Base-by-base conservation (phyloP, 2,797 vertebrate genomes). In the Coendou prehensilis region DNA sequence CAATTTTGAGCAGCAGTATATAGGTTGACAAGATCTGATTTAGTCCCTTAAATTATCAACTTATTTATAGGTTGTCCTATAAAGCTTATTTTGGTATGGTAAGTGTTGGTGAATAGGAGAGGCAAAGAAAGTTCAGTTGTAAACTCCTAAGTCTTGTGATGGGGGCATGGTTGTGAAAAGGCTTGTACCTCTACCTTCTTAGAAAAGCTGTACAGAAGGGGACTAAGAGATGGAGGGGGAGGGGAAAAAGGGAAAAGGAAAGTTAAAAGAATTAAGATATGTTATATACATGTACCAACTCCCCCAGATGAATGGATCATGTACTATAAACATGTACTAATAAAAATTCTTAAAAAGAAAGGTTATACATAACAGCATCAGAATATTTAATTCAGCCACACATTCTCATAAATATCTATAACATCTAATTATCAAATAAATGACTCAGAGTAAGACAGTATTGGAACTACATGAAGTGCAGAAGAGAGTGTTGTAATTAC, bases 371-470 rank as follows among this genome's bases (percentile, higher is more conserved):
- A 71, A 71, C 30, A 94, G 67, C 23, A 45, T n/a, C 73, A 95
- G 89, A 90, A 97, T 91, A 92, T 92, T 90, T 85, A 93, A 85
- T 95, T 97, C 50, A 92, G 37, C 28, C 0, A 22, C 54, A 91
- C 76, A 83, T 96, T 96, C 82, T 89, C 47, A 92, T 30, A 93
- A 87, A 61, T 79, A 64, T 79, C 75, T 96, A 23, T 87, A 97
- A 90, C 30, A 52, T 80, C 81, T 90, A 96, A 97, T 97, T 96
- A 97, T 88, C 93, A 95, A 84, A 95, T 96, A 92, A 94, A 96
- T 93, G 87, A 96, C n/a, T 90, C 78, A 76, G 89, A 94, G 61
- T 82, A 92, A 76, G 47, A 90, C n/a, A 28, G 33, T 59, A 52
- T 45, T 94, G 69, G 82, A 59, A 28, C 57, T 90, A 67, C 81